A percentile compares a stretch with the other conserved stretches of the same genome.
phyloP scores from a whole-genome alignment of 2,113 vertebrate genomes.

The Riparia riparia region DNA sequence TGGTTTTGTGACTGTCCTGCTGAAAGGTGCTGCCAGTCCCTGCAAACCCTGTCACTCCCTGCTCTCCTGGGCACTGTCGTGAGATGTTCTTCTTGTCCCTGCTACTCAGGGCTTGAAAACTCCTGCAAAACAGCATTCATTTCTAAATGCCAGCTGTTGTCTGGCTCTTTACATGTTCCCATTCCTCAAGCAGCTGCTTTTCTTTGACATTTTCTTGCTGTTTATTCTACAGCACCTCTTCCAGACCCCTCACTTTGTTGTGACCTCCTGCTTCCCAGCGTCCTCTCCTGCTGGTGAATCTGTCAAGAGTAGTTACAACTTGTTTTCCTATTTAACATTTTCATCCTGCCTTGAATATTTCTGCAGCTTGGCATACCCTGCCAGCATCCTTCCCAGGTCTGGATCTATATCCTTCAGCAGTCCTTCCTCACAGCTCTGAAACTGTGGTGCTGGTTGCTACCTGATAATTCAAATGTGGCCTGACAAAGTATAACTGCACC shows the following conservation, averaged over 20 bases:
- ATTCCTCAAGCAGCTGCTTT: not conserved
- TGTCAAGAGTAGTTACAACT: not conserved
- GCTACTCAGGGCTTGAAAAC: not conserved
- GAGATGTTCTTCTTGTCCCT: not conserved
- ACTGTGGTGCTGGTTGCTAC: not conserved
- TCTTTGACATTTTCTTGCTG: slow-evolving; percentile 19
- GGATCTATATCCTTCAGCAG: not conserved
- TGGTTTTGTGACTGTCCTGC: not conserved
- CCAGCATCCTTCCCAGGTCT: not conserved
- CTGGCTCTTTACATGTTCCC: not conserved
- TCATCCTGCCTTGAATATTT: not conserved
- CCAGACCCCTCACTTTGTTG: not conserved
- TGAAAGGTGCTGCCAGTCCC: not conserved
- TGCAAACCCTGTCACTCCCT: slow-evolving; percentile 3
- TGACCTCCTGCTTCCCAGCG: not conserved
- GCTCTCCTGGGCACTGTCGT: not conserved
- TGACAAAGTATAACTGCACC: not conserved
- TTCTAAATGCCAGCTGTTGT: not conserved
- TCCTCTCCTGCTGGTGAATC: not conserved
- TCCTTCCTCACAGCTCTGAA: not conserved
- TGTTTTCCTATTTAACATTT: not conserved
- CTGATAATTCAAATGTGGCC: not conserved
- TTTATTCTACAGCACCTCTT: not conserved
- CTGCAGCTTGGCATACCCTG: not conserved
- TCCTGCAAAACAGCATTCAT: not conserved